phyloP scores from a whole-genome alignment of 2,888 invertebrate species.

The Trichacis sp. region DNA sequence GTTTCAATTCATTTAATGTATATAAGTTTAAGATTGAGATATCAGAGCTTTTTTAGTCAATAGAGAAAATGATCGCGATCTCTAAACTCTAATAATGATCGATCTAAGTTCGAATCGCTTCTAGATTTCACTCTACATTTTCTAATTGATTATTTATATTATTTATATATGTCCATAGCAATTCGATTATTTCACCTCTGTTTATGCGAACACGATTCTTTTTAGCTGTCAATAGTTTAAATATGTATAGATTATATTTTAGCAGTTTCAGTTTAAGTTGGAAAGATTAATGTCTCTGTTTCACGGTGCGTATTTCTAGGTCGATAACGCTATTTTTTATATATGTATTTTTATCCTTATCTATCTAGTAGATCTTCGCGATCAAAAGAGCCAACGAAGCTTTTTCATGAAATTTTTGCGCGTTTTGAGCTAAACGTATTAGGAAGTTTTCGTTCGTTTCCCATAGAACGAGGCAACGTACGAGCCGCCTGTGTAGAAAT shows the following conservation, averaged over 20 bases:
- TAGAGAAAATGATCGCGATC: constrained; percentile 65
- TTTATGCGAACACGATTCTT: constrained; percentile 65
- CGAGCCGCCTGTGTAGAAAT: constrained; percentile 32
- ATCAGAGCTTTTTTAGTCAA: constrained; percentile 57
- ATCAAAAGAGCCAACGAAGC: constrained; percentile 42
- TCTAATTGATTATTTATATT: constrained; percentile 56
- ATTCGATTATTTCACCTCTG: constrained; percentile 61
- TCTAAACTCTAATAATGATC: constrained; percentile 58
- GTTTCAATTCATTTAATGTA: constrained; percentile 23
- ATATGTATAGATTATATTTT: constrained; percentile 66
- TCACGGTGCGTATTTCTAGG: constrained; percentile 25
- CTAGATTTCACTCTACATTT: constrained; percentile 53
- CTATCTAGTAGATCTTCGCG: constrained; percentile 44
- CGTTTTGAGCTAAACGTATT: constrained; percentile 39
- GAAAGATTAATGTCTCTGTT: constrained; percentile 43
- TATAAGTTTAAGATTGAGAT: constrained; percentile 52
- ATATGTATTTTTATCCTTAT: constrained; percentile 16
- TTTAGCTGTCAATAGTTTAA: constrained; percentile 67
- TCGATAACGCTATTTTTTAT: constrained; percentile 25
- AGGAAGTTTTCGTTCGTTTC: constrained; percentile 37
- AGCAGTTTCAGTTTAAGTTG: constrained; percentile 56
- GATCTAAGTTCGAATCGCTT: constrained; percentile 49
- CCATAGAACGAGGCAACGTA: constrained; percentile 26
- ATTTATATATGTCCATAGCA: constrained; percentile 48
- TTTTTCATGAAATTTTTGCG: constrained; percentile 25